Conservation (phyloP, 2,888 invertebrate species). For the Neoascia interrupta region DNA sequence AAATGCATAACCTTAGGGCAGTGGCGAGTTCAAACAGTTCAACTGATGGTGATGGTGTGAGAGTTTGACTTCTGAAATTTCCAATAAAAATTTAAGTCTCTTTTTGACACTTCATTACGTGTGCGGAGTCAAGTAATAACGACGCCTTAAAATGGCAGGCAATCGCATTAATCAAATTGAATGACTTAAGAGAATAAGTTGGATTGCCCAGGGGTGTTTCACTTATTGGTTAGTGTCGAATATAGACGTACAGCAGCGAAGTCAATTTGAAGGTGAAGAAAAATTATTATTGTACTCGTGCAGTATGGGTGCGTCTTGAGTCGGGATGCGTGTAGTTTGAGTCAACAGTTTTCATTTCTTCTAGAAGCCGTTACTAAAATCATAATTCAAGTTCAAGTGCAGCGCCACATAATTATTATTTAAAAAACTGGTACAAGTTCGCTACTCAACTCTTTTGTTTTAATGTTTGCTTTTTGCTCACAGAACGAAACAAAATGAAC, state of each 20-base stretch:
- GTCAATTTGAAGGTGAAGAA: constrained; percentile 24
- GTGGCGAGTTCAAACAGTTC: too few species aligned
- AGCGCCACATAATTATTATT: too few species aligned
- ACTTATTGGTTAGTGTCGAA: constrained; percentile 40
- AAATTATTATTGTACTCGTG: constrained; percentile 5
- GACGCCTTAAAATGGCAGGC: constrained; percentile 25
- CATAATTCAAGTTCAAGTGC: too few species aligned
- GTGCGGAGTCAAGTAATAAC: constrained; percentile 52
- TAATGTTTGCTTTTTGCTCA: neutral
- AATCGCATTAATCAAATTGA: constrained; percentile 51
- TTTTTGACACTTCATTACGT: constrained; percentile 62
- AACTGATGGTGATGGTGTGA: too few species aligned
- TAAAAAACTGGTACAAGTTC: constrained; percentile 24
- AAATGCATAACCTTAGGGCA: too few species aligned
- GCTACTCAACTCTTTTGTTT: constrained; percentile 44
- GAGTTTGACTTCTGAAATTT: too few species aligned
- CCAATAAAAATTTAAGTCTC: constrained; percentile 64
- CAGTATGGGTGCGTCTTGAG: constrained; percentile 29
- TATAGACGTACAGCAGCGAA: neutral
- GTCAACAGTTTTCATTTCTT: too few species aligned
- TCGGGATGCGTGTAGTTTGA: too few species aligned
- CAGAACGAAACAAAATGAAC: neutral
- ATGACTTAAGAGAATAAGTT: constrained; percentile 57
- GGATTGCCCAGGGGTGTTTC: constrained; percentile 31
- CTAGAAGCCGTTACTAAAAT: too few species aligned